A percentile compares a stretch with the other conserved stretches of the same genome.
phyloP scores from a whole-genome alignment of 2,797 vertebrate species.

The Gymnothorax reevesii region DNA sequence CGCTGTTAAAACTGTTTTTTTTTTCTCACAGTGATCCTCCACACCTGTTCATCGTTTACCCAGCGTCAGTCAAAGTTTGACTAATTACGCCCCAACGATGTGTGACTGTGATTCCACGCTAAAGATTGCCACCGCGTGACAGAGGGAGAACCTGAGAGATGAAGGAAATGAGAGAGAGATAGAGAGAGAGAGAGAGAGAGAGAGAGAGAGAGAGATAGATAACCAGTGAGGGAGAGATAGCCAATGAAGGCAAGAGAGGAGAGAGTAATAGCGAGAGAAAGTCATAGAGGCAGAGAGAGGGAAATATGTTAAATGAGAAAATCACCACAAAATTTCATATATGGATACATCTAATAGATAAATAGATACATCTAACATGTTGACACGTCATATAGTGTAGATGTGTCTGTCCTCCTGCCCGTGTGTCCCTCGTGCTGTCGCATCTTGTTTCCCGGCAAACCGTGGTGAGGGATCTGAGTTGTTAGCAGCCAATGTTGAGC shows the following conservation, averaged over 20 bases:
- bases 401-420: no score
- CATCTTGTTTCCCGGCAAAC: no score
- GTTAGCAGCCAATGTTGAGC: no score
- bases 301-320: not conserved
- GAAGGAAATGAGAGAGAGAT: not conserved
- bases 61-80: not conserved
- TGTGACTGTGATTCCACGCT: not conserved
- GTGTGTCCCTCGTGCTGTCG: no score
- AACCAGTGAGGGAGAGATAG: conserved; percentile 22
- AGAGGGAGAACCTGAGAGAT: not conserved
- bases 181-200: not conserved
- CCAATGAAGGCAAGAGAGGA: conserved; percentile 46
- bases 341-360: no score
- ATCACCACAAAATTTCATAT: no score
- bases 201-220: conserved; percentile 46
- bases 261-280: conserved; percentile 13
- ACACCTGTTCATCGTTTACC: not conserved
- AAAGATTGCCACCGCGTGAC: not conserved
- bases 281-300: not conserved
- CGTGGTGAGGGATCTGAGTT: no score
- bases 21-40: not conserved
- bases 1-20: not conserved
- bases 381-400: no score
- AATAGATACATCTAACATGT: no score
- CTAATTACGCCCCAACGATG: not conserved